Evolutionary conservation across 2,888 invertebrate genomes (phyloP).

Genomic region (Papilio elwesi): DNA sequence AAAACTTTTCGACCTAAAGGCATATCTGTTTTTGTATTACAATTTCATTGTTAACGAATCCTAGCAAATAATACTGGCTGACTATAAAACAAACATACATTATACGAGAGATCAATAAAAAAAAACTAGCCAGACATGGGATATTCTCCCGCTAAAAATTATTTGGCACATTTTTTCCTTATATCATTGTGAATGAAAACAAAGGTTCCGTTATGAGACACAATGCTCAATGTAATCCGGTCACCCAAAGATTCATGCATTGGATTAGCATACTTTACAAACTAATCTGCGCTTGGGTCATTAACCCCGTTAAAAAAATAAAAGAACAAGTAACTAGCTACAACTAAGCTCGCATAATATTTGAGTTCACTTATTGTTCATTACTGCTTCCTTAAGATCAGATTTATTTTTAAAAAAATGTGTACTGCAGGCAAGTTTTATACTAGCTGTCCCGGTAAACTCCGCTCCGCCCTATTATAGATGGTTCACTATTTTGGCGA

Average conservation of each 20-base stretch:
- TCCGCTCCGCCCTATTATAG: too few relatives aligned
- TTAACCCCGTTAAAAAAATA: background rate
- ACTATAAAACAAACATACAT: background rate
- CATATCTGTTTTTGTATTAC: too few relatives aligned
- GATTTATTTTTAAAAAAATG: too few relatives aligned
- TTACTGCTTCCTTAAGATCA: too few relatives aligned
- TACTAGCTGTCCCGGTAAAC: too few relatives aligned
- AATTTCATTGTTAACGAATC: too few relatives aligned
- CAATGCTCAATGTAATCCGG: constrained; percentile 1
- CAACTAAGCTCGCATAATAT: too few relatives aligned
- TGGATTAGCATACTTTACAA: constrained; percentile 1
- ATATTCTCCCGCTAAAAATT: too few relatives aligned
- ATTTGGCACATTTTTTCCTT: background rate
- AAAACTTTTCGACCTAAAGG: too few relatives aligned
- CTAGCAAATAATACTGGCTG: background rate
- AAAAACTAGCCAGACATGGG: background rate
- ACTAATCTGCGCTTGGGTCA: background rate
- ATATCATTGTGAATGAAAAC: background rate
- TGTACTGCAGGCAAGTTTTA: too few relatives aligned
- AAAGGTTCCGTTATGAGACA: constrained; percentile 5
- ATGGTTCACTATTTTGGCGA: too few relatives aligned
- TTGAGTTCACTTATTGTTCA: too few relatives aligned
- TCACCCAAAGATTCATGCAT: background rate
- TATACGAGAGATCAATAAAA: background rate
- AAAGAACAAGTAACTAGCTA: background rate